These are phyloP conservation scores for Drosophila nigromelanica DNA, from an alignment of 1,140 invertebrate species.

Conservation along the genomic window DNA sequence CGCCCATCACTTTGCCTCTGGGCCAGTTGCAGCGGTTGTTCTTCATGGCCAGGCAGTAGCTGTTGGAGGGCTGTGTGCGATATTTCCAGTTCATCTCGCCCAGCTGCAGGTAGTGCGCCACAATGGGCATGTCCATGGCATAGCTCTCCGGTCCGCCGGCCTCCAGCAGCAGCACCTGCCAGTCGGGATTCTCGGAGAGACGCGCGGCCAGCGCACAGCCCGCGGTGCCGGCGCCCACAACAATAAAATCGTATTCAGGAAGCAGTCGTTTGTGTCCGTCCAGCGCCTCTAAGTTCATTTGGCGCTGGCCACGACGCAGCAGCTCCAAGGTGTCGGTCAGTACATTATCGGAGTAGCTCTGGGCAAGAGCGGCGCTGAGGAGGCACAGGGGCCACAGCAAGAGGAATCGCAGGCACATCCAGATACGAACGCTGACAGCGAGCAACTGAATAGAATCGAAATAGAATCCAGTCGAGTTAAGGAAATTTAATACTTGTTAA, in stretches of 20 bases:
- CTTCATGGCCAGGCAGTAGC: constrained; percentile 84
- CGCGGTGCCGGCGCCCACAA: constrained; percentile 90
- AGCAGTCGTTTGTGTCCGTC: constrained; percentile 82
- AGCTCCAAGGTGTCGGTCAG: constrained; percentile 46
- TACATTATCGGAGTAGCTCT: constrained; percentile 41
- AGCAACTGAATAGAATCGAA: constrained; percentile 15
- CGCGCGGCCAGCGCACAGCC: constrained; percentile 89
- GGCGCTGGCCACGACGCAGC: constrained; percentile 47
- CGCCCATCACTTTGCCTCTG: constrained; percentile 91
- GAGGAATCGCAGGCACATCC: constrained; percentile 1
- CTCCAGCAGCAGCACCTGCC: constrained; percentile 88
- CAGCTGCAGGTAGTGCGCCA: constrained; percentile 87
- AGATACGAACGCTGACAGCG: constrained; percentile 1
- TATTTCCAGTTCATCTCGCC: constrained; percentile 89
- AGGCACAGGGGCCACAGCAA: constrained; percentile 4
- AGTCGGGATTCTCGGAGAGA: constrained; percentile 86
- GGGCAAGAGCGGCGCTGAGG: neutral
- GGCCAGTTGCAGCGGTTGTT: constrained; percentile 88
- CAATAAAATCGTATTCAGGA: constrained; percentile 86
- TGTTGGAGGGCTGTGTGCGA: constrained; percentile 86
- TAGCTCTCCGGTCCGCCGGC: constrained; percentile 87
- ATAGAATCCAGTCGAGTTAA: constrained; percentile 17
- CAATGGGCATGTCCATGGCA: constrained; percentile 88
- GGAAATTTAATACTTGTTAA: constrained; percentile 15
- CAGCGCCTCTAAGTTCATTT: constrained; percentile 56